These are phyloP conservation scores for Hyalella azteca DNA, from an alignment of 2,888 invertebrate genomes.

Conservation along the genomic window DNA sequence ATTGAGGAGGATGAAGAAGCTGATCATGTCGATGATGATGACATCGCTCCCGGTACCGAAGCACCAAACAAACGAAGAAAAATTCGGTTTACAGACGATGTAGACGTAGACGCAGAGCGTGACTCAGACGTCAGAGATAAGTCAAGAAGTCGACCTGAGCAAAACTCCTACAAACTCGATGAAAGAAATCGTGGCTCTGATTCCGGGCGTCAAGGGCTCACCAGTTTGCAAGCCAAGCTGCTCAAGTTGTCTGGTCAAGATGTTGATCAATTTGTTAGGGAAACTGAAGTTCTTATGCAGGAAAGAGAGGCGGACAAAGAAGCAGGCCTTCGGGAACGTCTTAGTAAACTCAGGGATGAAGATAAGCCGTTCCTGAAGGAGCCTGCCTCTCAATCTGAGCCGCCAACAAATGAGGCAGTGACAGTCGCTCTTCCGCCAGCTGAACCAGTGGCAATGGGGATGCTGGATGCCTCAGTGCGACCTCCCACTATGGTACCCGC, in stretches of 20 bases:
- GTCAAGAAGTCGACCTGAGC: constrained; percentile 56
- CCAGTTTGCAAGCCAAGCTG: constrained; percentile 80
- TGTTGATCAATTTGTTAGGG: constrained; percentile 90
- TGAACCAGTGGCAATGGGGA: not conserved
- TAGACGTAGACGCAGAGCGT: constrained; percentile 54
- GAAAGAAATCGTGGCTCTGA: not conserved
- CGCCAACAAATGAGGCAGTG: constrained; percentile 29
- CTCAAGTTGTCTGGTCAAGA: constrained; percentile 88
- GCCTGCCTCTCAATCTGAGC: not conserved
- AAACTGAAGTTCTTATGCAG: constrained; percentile 63
- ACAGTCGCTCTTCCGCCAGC: constrained; percentile 38
- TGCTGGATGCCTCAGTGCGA: not conserved
- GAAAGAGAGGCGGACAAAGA: constrained; percentile 57
- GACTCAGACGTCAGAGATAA: constrained; percentile 59
- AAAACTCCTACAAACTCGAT: constrained; percentile 55
- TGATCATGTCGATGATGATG: constrained; percentile 57
- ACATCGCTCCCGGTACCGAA: constrained; percentile 58
- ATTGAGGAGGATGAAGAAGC: constrained; percentile 69
- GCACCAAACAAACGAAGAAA: constrained; percentile 61
- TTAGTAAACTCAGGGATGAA: constrained; percentile 49
- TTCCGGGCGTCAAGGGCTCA: constrained; percentile 43
- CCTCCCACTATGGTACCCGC: not conserved
- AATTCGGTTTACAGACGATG: constrained; percentile 59
- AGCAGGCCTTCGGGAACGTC: constrained; percentile 49
- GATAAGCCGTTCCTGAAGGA: constrained; percentile 40